Evolutionary conservation across 2,888 invertebrate genomes (phyloP).

Genomic region (Ametastegia equiseti): DNA sequence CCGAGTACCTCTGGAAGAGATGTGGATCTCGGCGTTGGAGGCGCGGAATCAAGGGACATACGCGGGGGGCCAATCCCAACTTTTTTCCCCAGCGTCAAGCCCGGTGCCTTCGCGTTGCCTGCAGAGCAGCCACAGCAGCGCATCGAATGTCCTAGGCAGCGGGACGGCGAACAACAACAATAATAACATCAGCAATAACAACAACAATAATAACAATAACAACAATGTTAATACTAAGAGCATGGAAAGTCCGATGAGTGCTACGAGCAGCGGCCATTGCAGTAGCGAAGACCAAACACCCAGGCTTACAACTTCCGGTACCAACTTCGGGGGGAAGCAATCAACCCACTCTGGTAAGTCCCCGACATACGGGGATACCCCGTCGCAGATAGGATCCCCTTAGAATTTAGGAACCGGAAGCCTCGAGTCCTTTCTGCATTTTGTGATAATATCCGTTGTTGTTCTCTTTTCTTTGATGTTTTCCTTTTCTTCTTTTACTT

Average conservation of each 20-base stretch:
- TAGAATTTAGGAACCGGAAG: not conserved
- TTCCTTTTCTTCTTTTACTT: not conserved
- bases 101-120: constrained; percentile 64
- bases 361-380: constrained; percentile 30
- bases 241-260: constrained; percentile 72
- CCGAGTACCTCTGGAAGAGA: constrained; percentile 91
- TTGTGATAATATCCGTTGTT: constrained; percentile 21
- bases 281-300: constrained; percentile 73
- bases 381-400: constrained; percentile 4
- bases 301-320: constrained; percentile 71
- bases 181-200: constrained; percentile 50
- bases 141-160: constrained; percentile 49
- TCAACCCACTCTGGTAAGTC: constrained; percentile 69
- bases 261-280: constrained; percentile 70
- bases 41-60: constrained; percentile 61
- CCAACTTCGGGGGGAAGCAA: constrained; percentile 72
- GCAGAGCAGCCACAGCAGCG: constrained; percentile 56
- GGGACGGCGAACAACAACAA: constrained; percentile 26
- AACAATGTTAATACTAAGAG: constrained; percentile 60
- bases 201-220: constrained; percentile 56
- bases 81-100: constrained; percentile 72
- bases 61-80: constrained; percentile 65
- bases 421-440: constrained; percentile 33
- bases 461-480: not conserved
- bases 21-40: constrained; percentile 84